These are phyloP conservation scores for Pelmatolapia mariae DNA, from an alignment of 2,113 vertebrate genomes.

Conservation along the genomic window DNA sequence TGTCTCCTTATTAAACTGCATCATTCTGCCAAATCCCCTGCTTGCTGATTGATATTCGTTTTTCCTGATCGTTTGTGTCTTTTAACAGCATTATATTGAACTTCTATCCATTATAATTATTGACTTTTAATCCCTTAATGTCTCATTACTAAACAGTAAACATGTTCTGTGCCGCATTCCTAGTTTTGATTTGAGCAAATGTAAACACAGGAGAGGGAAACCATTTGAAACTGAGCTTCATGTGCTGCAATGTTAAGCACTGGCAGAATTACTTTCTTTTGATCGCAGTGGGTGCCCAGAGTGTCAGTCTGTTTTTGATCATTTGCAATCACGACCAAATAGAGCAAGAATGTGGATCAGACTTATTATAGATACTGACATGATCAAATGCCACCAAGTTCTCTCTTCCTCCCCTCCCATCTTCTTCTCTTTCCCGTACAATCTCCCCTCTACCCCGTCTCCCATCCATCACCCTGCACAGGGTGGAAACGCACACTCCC, in stretches of 20 bases:
- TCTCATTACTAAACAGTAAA: background rate
- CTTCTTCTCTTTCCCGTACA: background rate
- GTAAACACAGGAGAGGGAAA: background rate
- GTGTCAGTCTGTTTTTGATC: background rate
- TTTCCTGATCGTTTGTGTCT: background rate
- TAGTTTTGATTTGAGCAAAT: background rate
- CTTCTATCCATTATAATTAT: background rate
- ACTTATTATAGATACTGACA: background rate
- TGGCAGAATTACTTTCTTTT: background rate
- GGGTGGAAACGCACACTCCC: background rate
- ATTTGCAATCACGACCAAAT: background rate
- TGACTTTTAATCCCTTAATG: background rate
- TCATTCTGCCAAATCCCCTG: accelerated
- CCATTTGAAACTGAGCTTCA: background rate
- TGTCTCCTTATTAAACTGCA: background rate
- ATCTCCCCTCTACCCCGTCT: background rate
- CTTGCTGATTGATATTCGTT: background rate
- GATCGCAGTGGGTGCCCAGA: background rate
- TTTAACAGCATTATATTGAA: background rate
- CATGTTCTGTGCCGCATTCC: background rate
- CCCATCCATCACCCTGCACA: background rate
- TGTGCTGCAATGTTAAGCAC: background rate
- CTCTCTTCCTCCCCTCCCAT: background rate
- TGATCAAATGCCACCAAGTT: background rate
- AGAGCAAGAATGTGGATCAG: background rate